A percentile compares a stretch with the other conserved stretches of the same genome.
These are phyloP conservation scores for Barnardius zonarius DNA, from an alignment of 2,113 vertebrate species.

Conservation along the genomic window DNA sequence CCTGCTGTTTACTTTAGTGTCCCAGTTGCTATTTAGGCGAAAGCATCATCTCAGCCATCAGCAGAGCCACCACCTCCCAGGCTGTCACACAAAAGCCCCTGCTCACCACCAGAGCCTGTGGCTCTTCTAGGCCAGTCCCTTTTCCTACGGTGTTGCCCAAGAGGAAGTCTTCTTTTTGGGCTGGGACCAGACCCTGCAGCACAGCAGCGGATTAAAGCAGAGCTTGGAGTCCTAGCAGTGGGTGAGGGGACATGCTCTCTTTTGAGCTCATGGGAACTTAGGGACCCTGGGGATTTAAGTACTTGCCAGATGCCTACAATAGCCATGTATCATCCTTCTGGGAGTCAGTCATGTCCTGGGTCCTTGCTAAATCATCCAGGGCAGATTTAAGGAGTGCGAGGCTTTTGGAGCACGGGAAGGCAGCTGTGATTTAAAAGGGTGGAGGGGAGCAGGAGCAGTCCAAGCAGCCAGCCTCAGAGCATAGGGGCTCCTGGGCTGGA, in stretches of 20 bases:
- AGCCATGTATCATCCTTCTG: accelerated
- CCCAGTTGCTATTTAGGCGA: not conserved
- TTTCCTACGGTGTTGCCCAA: not conserved
- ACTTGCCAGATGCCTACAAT: not conserved
- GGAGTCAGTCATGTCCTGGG: accelerated
- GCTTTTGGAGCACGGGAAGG: accelerated
- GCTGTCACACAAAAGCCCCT: accelerated
- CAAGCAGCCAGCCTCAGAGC: accelerated
- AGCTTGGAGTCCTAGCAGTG: accelerated
- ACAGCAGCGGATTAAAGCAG: accelerated
- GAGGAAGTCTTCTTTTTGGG: not conserved
- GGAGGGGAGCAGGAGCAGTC: not conserved
- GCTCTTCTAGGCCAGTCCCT: not conserved
- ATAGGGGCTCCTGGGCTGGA: not conserved
- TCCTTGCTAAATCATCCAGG: not conserved
- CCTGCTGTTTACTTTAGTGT: not conserved
- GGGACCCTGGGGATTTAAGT: not conserved
- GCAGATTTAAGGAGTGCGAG: not conserved
- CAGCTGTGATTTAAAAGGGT: not conserved
- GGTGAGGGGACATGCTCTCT: not conserved
- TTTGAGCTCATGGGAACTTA: not conserved
- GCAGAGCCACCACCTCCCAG: not conserved
- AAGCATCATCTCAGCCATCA: not conserved
- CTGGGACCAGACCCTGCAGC: not conserved
- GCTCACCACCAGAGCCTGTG: accelerated